Evolutionary conservation across 2,797 vertebrate species (phyloP), one percentile per base, ranked within the genome.

Genomic region (Schizopygopsis pylzovi): DNA sequence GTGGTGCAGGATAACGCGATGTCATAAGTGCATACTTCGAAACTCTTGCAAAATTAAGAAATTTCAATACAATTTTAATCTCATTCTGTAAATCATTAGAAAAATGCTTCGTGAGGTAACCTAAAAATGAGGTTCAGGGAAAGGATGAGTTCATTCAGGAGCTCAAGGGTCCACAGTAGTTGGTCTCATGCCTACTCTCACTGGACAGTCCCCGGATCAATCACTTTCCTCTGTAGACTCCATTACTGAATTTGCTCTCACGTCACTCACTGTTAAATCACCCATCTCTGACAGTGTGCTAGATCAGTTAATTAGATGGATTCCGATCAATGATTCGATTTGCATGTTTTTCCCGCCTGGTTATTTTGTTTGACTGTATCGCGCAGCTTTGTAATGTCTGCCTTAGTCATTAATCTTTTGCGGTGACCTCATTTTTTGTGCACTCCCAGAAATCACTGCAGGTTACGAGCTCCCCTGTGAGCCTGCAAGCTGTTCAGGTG

Each of bases 301-400:
- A 52, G 71, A 88, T 85, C 82, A 78, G 85, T 89, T 85, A 87
- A 81, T 87, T 85, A 79, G 80, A 88, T 87, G 89, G 87, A 84
- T 85, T 75, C 12, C 56, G 85, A 82, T 87, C 88, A 84, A 88
- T 88, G 81, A 82, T 83, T 71, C 68, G 59, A 83, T 84, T 81
- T 79, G 52, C 80, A 86, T 76, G 77, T 86, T 85, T 83, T 68
- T 84, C 73, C 65, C 22, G 10, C 81, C 71, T 67, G 33, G 72
- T 67, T 73, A 72, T 82, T 85, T 89, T 47, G 45, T 83, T 39
- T 72, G 33, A 81, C 52, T 71, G 63, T 84, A 83, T 82, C 52
- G 59, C 33, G 33, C 85, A 71, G 49, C 37, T 56, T 82, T 72
- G 82, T 85, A 84, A 83, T 72, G 79, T 84, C 80, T 75, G 22